These are phyloP conservation scores for Meloidogyne exigua DNA, from an alignment of 1,140 invertebrate genomes.

Conservation along the genomic window DNA sequence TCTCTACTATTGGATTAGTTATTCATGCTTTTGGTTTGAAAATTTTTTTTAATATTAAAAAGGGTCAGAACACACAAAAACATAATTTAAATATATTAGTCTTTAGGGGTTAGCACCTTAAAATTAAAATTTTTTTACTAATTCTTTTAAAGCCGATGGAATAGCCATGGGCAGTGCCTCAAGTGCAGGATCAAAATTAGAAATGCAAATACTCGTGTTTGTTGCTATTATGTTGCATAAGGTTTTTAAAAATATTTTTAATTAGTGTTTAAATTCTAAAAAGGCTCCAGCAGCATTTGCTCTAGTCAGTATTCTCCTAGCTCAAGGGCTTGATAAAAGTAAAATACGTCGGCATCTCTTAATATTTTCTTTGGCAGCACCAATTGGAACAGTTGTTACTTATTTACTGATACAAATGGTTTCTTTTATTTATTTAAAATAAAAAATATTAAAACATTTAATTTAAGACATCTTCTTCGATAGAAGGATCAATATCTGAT, in stretches of 20 bases:
- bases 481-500: constrained; percentile 66
- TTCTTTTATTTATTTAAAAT: not conserved
- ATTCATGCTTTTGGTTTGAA: constrained; percentile 83
- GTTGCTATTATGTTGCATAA: constrained; percentile 97
- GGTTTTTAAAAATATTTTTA: constrained; percentile 65
- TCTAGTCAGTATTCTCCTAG: constrained; percentile 89
- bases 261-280: constrained; percentile 33
- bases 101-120: too few species aligned
- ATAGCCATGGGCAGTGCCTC: constrained; percentile 92
- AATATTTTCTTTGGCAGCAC: constrained; percentile 90
- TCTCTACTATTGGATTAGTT: constrained; percentile 89
- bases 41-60: not conserved
- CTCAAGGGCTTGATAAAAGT: constrained; percentile 85
- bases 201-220: constrained; percentile 93
- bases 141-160: constrained; percentile 77
- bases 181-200: constrained; percentile 80
- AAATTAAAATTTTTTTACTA: constrained; percentile 6
- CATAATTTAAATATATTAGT: too few species aligned
- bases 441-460: not conserved
- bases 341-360: constrained; percentile 83
- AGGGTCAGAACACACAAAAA: too few species aligned
- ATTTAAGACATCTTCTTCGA: constrained; percentile 42
- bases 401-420: constrained; percentile 71
- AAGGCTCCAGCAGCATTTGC: constrained; percentile 95
- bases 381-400: constrained; percentile 82